A percentile compares a stretch with the other conserved stretches of the same genome.
Evolutionary conservation across 2,888 invertebrate species (phyloP).

Genomic region (Candidula unifasciata): DNA sequence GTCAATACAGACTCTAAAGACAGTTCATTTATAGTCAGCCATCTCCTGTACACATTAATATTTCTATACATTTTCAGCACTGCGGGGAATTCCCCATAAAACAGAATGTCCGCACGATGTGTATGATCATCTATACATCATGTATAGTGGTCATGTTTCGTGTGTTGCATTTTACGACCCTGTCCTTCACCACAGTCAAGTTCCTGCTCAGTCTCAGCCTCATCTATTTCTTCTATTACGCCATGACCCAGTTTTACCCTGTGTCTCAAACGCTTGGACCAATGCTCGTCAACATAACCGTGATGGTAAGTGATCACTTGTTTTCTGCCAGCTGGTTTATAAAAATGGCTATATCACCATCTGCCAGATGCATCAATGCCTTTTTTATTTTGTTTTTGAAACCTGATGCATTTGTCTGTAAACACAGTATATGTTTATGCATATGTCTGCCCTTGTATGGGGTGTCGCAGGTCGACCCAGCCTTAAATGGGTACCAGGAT

Average conservation of each 20-base stretch:
- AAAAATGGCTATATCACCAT: too few relatives aligned
- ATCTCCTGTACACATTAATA: too few relatives aligned
- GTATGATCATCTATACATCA: constrained; percentile 27
- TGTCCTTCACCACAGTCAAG: constrained; percentile 71
- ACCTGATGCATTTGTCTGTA: too few relatives aligned
- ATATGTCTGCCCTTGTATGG: too few relatives aligned
- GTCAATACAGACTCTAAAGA: too few relatives aligned
- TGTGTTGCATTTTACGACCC: constrained; percentile 54
- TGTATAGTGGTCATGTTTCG: constrained; percentile 21
- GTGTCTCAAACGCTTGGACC: constrained; percentile 79
- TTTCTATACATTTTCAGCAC: constrained; percentile 30
- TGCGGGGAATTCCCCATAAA: neutral
- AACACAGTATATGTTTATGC: too few relatives aligned
- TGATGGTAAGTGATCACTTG: constrained; percentile 65
- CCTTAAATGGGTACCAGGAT: too few relatives aligned
- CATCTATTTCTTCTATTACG: constrained; percentile 79
- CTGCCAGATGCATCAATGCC: too few relatives aligned
- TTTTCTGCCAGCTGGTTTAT: too few relatives aligned
- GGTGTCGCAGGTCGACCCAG: too few relatives aligned
- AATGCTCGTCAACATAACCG: constrained; percentile 78
- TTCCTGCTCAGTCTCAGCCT: constrained; percentile 76
- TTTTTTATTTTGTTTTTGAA: too few relatives aligned
- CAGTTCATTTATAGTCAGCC: too few relatives aligned
- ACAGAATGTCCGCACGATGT: neutral
- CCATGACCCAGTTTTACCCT: constrained; percentile 79